A percentile compares a stretch with the other conserved stretches of the same genome.
Conservation (phyloP, 2,888 invertebrate genomes). For the Biston betularia region DNA sequence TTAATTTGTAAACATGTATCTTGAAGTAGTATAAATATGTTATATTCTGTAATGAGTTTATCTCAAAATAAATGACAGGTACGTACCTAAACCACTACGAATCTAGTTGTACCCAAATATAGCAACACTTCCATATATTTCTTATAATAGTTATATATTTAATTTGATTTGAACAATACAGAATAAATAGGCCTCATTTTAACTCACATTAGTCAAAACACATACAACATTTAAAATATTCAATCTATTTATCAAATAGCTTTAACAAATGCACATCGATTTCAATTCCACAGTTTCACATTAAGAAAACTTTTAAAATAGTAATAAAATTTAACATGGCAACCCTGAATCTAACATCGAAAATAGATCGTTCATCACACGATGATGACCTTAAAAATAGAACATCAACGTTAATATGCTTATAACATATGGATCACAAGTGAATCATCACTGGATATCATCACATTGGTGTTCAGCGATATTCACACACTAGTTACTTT, state of each 20-base stretch:
- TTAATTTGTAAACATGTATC: slow-evolving; percentile 51
- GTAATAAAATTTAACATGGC: slow-evolving; percentile 70
- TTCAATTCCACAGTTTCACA: slow-evolving; percentile 63
- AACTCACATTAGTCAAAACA: slow-evolving; percentile 23
- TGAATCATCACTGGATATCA: slow-evolving; percentile 66
- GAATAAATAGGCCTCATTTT: slow-evolving; percentile 62
- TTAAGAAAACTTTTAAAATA: slow-evolving; percentile 42
- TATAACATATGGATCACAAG: slow-evolving; percentile 57
- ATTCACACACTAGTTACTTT: slow-evolving; percentile 14
- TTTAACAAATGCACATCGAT: slow-evolving; percentile 74
- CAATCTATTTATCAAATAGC: slow-evolving; percentile 53
- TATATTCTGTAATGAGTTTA: slow-evolving; percentile 28
- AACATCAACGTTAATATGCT: slow-evolving; percentile 51
- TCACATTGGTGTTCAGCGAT: slow-evolving; percentile 40
- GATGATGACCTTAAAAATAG: slow-evolving; percentile 41
- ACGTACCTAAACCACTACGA: slow-evolving; percentile 9
- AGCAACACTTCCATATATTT: slow-evolving; percentile 31
- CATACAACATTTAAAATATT: slow-evolving; percentile 61
- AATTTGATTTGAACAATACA: slow-evolving; percentile 54
- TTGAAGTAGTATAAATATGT: slow-evolving; percentile 35
- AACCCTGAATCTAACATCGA: slow-evolving; percentile 61
- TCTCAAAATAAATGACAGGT: slow-evolving; percentile 32
- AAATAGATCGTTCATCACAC: slow-evolving; percentile 52
- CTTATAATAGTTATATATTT: slow-evolving; percentile 8
- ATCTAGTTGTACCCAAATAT: slow-evolving; percentile 19